These are phyloP conservation scores for Chaetodon auriga DNA, from an alignment of 2,113 vertebrate species.

Conservation along the genomic window DNA sequence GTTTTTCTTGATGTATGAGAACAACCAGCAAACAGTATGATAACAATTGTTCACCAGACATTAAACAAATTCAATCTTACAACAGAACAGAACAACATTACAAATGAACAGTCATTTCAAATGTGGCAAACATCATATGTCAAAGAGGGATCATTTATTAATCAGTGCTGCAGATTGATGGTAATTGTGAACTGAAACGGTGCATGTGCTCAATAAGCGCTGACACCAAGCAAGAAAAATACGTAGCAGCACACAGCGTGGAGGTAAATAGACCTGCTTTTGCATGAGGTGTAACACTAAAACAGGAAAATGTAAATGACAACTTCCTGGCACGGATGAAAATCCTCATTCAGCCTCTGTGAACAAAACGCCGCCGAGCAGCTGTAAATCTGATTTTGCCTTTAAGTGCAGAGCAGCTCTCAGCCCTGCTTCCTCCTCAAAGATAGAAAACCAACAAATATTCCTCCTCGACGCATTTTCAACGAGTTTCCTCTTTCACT, in stretches of 20 bases:
- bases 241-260: neutral
- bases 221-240: neutral
- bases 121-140: constrained; percentile 18
- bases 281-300: constrained; percentile 9
- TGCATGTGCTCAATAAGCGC: neutral
- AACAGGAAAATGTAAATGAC: neutral
- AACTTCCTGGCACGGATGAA: neutral
- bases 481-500: neutral
- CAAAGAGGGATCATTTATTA: neutral
- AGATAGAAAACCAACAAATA: constrained; percentile 1
- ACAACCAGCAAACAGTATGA: constrained; percentile 25
- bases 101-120: constrained; percentile 39
- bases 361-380: constrained; percentile 22
- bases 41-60: constrained; percentile 20
- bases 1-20: constrained; percentile 23
- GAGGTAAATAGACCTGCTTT: neutral
- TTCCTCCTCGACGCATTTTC: constrained; percentile 5
- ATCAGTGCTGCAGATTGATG: constrained; percentile 10
- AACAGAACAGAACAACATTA: constrained; percentile 21
- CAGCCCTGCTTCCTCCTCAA: neutral
- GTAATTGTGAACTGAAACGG: neutral
- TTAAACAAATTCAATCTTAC: constrained; percentile 49
- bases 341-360: constrained; percentile 4
- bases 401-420: constrained; percentile 9
- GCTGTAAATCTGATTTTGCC: constrained; percentile 23